These are phyloP conservation scores for Crioceris asparagi DNA, from an alignment of 2,888 invertebrate genomes.

Conservation along the genomic window DNA sequence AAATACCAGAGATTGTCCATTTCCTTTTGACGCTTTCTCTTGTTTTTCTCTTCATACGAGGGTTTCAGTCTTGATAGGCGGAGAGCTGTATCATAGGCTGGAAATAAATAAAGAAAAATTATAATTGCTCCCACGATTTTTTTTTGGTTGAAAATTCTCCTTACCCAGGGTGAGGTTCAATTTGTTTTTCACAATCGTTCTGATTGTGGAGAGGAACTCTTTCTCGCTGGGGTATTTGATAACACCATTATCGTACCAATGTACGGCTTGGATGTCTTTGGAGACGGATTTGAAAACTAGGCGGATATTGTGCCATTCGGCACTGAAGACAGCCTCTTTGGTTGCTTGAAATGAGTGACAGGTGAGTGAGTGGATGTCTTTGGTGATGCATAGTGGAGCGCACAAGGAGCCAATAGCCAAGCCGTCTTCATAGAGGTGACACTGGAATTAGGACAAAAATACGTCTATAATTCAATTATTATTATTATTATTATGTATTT, in stretches of 20 bases:
- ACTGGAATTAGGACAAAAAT: slow-evolving; percentile 36
- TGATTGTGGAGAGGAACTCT: slow-evolving; percentile 43
- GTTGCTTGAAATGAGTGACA: slow-evolving; percentile 52
- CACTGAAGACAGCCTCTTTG: slow-evolving; percentile 52
- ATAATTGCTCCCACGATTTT: too few relatives aligned
- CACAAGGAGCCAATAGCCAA: slow-evolving; percentile 53
- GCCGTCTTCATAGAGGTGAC: slow-evolving; percentile 43
- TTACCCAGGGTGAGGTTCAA: slow-evolving; percentile 47
- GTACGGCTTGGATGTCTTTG: slow-evolving; percentile 35
- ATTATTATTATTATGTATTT: too few relatives aligned
- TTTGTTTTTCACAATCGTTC: slow-evolving; percentile 41
- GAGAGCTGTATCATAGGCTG: slow-evolving; percentile 40
- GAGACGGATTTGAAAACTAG: slow-evolving; percentile 48
- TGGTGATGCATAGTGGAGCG: slow-evolving; percentile 46
- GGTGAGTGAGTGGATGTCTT: slow-evolving; percentile 43
- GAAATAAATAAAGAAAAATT: too few relatives aligned
- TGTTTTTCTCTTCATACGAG: slow-evolving; percentile 37
- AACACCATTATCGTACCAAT: slow-evolving; percentile 39
- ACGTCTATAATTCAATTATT: too few relatives aligned
- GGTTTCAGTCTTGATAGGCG: slow-evolving; percentile 40
- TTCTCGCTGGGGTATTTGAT: slow-evolving; percentile 43
- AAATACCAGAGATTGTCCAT: slow-evolving; percentile 54
- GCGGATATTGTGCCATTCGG: slow-evolving; percentile 45
- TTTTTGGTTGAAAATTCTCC: too few relatives aligned
- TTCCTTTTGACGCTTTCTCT: slow-evolving; percentile 38